A percentile compares a stretch with the other conserved stretches of the same genome.
phyloP scores from a whole-genome alignment of 2,888 invertebrate genomes.

The Lottia gigantea region DNA sequence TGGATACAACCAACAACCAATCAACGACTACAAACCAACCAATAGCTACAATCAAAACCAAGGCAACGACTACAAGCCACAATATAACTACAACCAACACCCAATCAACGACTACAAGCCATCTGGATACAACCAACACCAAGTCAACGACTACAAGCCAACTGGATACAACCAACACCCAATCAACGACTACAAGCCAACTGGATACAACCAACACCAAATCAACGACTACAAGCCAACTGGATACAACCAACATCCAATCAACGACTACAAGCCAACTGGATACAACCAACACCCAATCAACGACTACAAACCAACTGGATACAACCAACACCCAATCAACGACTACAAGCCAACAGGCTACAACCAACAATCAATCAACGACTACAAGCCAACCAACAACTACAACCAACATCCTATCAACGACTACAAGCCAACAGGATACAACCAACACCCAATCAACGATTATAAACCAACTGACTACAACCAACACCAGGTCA shows the following conservation, averaged over 20 bases:
- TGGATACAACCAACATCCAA: background rate
- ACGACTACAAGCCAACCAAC: background rate
- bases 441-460: background rate
- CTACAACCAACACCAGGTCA: background rate
- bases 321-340: background rate
- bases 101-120: conserved; percentile 4
- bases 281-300: background rate
- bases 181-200: background rate
- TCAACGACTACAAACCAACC: background rate
- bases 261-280: background rate
- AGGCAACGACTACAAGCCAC: background rate
- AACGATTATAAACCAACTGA: background rate
- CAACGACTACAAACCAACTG: background rate
- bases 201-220: background rate
- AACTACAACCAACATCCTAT: background rate
- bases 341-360: background rate
- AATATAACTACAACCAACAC: background rate
- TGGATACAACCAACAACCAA: background rate
- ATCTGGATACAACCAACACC: background rate
- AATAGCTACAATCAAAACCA: background rate
- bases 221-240: background rate
- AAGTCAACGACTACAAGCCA: background rate
- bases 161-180: background rate
- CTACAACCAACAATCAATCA: background rate
- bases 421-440: background rate